Conservation (phyloP, 2,888 invertebrate genomes). For the Capitulum mitella region DNA sequence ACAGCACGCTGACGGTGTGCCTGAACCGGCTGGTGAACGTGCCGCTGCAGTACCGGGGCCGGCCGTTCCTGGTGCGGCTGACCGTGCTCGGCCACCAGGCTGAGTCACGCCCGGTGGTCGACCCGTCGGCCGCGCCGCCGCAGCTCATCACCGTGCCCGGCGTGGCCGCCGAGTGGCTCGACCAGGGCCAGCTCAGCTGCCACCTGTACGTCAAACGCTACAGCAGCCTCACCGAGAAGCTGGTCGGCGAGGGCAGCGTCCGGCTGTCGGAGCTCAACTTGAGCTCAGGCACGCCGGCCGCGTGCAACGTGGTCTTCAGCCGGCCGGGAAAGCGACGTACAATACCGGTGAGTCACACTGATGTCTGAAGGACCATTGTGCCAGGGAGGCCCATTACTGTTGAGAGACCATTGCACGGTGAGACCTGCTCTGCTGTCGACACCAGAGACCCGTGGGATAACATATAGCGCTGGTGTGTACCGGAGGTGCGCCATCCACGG, state of each 20-base stretch:
- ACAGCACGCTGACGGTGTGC: background rate
- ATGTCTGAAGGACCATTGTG: too few relatives aligned
- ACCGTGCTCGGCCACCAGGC: background rate
- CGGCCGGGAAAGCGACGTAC: background rate
- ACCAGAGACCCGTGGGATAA: too few relatives aligned
- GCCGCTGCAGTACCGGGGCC: background rate
- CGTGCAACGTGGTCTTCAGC: constrained; percentile 8
- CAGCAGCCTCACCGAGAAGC: constrained; percentile 18
- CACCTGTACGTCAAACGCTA: constrained; percentile 10
- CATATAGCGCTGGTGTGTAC: too few relatives aligned
- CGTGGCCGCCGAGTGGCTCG: background rate
- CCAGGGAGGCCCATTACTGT: too few relatives aligned
- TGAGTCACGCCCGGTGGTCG: background rate
- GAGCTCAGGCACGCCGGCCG: constrained; percentile 1
- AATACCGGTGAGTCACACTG: background rate
- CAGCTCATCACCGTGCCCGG: background rate
- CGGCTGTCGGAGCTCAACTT: background rate
- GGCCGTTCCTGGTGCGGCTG: constrained; percentile 17
- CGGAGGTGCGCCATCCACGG: too few relatives aligned
- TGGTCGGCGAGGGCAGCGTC: constrained; percentile 15
- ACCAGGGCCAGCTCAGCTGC: constrained; percentile 24
- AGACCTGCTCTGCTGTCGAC: too few relatives aligned
- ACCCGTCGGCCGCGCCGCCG: background rate
- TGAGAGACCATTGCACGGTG: too few relatives aligned
- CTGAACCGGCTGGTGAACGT: constrained; percentile 15